Conservation (phyloP, 2,888 invertebrate species). For the Mongoloraphidia duomilia region DNA sequence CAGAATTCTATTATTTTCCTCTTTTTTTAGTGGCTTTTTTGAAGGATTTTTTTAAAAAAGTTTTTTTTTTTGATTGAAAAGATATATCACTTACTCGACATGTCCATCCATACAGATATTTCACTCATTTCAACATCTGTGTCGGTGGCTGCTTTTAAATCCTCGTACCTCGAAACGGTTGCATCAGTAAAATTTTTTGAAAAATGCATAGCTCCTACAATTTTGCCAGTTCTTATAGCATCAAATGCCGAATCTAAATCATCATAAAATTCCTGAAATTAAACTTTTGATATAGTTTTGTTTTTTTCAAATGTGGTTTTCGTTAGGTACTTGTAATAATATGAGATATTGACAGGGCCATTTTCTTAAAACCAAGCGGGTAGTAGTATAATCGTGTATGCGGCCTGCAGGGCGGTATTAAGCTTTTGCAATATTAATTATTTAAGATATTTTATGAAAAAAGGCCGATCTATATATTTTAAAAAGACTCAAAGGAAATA, state of each 20-base stretch:
- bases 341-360: no score
- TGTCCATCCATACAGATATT: constrained; percentile 48
- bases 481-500: no score
- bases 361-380: no score
- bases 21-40: no score
- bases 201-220: constrained; percentile 46
- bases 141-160: constrained; percentile 35
- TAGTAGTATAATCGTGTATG: no score
- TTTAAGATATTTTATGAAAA: no score
- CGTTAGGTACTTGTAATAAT: no score
- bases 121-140: constrained; percentile 38
- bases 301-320: neutral
- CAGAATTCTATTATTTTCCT: no score
- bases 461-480: no score
- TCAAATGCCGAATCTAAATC: constrained; percentile 33
- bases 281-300: constrained; percentile 16
- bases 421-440: no score
- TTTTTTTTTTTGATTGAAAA: neutral
- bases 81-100: constrained; percentile 41
- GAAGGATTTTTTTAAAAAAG: no score
- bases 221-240: constrained; percentile 33
- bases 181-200: constrained; percentile 51
- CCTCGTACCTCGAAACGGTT: constrained; percentile 35
- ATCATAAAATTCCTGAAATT: constrained; percentile 19
- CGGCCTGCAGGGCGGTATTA: no score